Evolutionary conservation across 2,797 vertebrate genomes (phyloP), one percentile per base, ranked within the genome.

Genomic region (Paedocypris micromegethes): DNA sequence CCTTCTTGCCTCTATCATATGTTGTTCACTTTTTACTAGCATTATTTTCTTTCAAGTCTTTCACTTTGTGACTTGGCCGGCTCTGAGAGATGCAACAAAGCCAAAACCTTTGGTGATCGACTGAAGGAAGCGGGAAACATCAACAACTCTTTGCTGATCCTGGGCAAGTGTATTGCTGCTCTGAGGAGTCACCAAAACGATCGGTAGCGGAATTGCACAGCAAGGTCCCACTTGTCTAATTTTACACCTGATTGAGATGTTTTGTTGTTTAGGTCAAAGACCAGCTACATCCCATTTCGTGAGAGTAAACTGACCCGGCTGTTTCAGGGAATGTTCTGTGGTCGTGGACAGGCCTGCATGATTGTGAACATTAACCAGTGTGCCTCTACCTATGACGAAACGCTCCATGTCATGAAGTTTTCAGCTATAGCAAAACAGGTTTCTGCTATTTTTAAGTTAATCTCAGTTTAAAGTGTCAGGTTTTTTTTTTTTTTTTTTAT

Each of bases 91-190:
- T 96, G 93, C 78, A 92, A 93, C 83, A 95, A 93, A 85, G 91
- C 93, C 1, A 90, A 92, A 49, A 92, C 92, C 0, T 89, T 94
- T 58, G 94, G 93, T 37, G 91, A 94, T 23, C 83, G 93, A 63
- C 85, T 97, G 9, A 94, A 93, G 79, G 94, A 97, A 82, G 93
- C 94, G 0, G 92, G 91, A 6, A 96, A 93, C 80, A 96, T 97
- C 9, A 97, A 96, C 81, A 94, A 89, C 75, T 96, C 94, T 3
- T 87, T 96, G 73, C 91, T 95, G 66, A 96, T 92, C 66, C 86
- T 97, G 78, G 94, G 93, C 53, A 97, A 96, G 75, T 95, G 93
- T 74, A 94, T 97, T 77, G 88, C 85, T 9, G 92, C 90, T 0
- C 68, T 96, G 3, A 89, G 92, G 40, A 91, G 90, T 84, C 91